Base-by-base conservation (phyloP, 2,888 invertebrate species). In the Endotricha flammealis region DNA sequence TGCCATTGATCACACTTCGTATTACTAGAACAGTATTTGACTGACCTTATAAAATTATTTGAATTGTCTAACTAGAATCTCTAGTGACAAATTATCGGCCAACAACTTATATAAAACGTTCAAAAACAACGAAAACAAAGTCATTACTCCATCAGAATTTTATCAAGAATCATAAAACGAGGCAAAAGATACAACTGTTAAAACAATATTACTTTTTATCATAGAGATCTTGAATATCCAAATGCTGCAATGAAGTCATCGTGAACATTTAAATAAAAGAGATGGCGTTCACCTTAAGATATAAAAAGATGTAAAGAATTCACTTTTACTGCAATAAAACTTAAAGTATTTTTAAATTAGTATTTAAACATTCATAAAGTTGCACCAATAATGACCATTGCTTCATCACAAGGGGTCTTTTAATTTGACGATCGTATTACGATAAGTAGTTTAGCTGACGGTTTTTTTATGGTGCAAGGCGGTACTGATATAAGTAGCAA, bases 251-350 rank as follows among this genome's bases (percentile, higher is more conserved):
- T 45, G 36, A 42, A 45, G 45, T 24, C 24, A 42, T 35, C 27
- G 35, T 36, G 24, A 30, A 36, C 40, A 34, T 34, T 36, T 40
- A 36, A 42, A 41, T 46, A 46, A 35, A 38, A 32, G 30, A 29
- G n/a, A n/a, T n/a, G n/a, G n/a, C n/a, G n/a, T n/a, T n/a, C n/a
- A 34, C 3, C n/a, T 39, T 32, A 39, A 39, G 39, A 39, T 39
- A 39, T 39, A 39, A 13, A 1, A 13, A 5, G 25, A 7, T 28
- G 13, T n/a, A 9, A n/a, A 8, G 28, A 28, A 28, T 28, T 28
- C 28, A 30, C 11, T 30, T 12, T 17, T 20, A 30, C 12, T 22
- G 22, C 22, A 8, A 31, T 31, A 31, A 31, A 22, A 22, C n/a
- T 22, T 12, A n/a, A 31, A 12, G 31, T 31, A 31, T 31, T 31